Percentiles rank a stretch among this genome's conserved stretches.
Conservation (phyloP, 1,140 invertebrate genomes). For the Cydia fagiglandana region DNA sequence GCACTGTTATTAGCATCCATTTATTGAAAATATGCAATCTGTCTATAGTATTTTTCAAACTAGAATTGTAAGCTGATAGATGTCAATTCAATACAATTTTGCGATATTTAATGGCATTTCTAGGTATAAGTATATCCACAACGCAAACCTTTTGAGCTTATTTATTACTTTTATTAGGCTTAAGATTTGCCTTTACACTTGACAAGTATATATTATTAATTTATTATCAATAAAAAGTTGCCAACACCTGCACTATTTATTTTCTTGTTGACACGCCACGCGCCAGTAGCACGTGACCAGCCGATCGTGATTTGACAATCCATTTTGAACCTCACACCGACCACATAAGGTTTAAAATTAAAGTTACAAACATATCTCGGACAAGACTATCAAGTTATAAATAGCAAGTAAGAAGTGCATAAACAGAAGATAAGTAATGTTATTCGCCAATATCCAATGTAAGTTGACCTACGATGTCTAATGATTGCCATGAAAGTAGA, state of each 20-base stretch:
- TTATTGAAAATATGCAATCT: too few relatives aligned
- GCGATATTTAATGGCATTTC: too few relatives aligned
- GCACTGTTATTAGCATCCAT: too few relatives aligned
- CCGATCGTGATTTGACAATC: background rate
- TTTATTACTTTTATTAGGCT: too few relatives aligned
- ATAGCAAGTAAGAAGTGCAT: conserved; percentile 8
- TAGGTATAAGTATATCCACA: too few relatives aligned
- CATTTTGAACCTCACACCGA: background rate
- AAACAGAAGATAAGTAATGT: conserved; percentile 15
- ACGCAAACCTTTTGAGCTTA: too few relatives aligned
- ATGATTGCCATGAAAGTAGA: background rate
- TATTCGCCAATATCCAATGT: background rate
- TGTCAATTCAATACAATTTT: too few relatives aligned
- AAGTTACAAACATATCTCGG: background rate
- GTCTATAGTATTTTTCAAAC: too few relatives aligned
- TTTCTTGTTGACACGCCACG: background rate
- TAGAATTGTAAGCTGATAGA: too few relatives aligned
- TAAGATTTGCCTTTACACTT: too few relatives aligned
- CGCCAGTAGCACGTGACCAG: background rate
- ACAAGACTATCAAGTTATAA: conserved; percentile 15
- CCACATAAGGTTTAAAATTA: background rate
- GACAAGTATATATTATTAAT: too few relatives aligned
- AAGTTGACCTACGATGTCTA: background rate
- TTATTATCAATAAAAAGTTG: background rate
- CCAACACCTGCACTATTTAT: background rate